These are phyloP conservation scores for Nemurella pictetii DNA, from an alignment of 2,888 invertebrate species.

Conservation along the genomic window DNA sequence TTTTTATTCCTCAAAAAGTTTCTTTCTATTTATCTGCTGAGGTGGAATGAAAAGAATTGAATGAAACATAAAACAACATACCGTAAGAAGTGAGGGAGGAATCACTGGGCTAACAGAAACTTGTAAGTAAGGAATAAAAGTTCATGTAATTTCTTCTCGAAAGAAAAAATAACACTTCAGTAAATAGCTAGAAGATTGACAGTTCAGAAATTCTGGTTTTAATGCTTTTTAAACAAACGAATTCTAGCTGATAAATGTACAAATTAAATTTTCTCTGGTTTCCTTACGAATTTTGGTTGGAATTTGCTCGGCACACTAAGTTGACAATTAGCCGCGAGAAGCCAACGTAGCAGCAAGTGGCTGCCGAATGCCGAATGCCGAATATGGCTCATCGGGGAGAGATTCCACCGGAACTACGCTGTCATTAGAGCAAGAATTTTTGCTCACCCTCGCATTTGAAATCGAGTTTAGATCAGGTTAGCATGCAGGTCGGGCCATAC, in stretches of 20 bases:
- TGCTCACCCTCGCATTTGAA: background rate
- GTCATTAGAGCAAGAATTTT: conserved; percentile 30
- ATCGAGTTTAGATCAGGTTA: conserved; percentile 39
- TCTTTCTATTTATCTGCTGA: conserved; percentile 41
- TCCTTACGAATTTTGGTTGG: background rate
- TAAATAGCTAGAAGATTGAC: conserved; percentile 43
- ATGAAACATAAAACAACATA: conserved; percentile 43
- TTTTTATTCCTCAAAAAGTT: conserved; percentile 37
- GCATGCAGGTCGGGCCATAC: conserved; percentile 30
- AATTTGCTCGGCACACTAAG: background rate
- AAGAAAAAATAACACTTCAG: conserved; percentile 43
- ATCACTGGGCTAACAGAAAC: conserved; percentile 38
- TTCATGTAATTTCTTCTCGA: conserved; percentile 41
- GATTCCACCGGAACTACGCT: conserved; percentile 36
- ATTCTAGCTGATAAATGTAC: conserved; percentile 9
- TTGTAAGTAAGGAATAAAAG: conserved; percentile 37
- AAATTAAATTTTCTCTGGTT: background rate
- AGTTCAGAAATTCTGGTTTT: conserved; percentile 37
- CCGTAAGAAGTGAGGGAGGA: conserved; percentile 32
- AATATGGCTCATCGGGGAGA: conserved; percentile 40
- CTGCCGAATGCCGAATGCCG: background rate
- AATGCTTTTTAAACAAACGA: conserved; percentile 35
- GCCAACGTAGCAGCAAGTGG: too few relatives aligned
- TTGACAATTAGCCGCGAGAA: conserved; percentile 8
- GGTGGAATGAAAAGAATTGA: conserved; percentile 42